A percentile compares a stretch with the other conserved stretches of the same genome.
These are phyloP conservation scores for Agrochola macilenta DNA, from an alignment of 2,888 invertebrate species.

Conservation along the genomic window DNA sequence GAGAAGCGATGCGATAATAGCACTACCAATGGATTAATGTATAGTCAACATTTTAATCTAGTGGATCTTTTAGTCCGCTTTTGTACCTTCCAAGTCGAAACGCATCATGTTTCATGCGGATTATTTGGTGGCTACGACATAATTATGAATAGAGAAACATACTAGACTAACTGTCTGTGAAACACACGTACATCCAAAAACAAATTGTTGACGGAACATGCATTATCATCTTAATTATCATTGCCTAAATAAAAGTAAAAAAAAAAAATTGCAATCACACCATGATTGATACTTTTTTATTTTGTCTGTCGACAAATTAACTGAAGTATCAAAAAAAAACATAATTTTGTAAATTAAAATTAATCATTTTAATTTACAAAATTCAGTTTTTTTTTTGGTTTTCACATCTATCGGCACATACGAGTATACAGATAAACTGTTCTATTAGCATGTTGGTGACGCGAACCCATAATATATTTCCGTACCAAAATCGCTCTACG, in stretches of 20 bases:
- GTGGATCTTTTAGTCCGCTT: slow-evolving; percentile 14
- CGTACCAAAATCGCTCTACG: not conserved
- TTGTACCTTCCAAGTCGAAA: slow-evolving; percentile 10
- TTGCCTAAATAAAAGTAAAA: not conserved
- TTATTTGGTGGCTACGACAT: slow-evolving; percentile 3
- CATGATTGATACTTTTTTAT: too few species aligned
- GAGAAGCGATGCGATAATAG: slow-evolving; percentile 50
- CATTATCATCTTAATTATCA: not conserved
- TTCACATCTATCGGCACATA: not conserved
- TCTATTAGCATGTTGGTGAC: not conserved
- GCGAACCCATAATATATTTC: not conserved
- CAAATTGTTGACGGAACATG: not conserved
- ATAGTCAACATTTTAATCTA: slow-evolving; percentile 37
- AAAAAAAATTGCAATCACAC: not conserved
- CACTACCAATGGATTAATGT: slow-evolving; percentile 52
- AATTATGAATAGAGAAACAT: not conserved
- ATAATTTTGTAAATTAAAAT: too few species aligned
- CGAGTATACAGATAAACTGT: not conserved
- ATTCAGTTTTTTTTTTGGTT: too few species aligned
- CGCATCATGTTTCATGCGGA: not conserved
- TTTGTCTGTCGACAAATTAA: not conserved
- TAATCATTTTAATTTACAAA: too few species aligned
- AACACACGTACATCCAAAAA: not conserved
- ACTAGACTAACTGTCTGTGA: not conserved
- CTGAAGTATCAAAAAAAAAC: not conserved